phyloP scores from a whole-genome alignment of 2,797 vertebrate genomes.

The Peromyscus melanophrys region DNA sequence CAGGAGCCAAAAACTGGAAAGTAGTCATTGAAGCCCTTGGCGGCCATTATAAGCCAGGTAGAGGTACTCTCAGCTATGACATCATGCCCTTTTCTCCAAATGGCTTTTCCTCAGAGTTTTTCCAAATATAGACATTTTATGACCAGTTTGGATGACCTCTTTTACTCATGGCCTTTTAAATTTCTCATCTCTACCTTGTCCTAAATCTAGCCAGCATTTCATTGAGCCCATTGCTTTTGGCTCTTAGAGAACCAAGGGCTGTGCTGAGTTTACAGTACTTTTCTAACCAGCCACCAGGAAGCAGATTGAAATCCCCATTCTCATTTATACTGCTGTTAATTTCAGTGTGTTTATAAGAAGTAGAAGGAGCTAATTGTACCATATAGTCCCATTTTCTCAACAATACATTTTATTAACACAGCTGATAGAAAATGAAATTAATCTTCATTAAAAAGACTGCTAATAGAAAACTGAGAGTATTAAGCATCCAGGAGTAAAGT shows the following conservation, averaged over 20 bases:
- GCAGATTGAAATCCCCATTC: constrained; percentile 30
- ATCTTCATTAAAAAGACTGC: constrained; percentile 62
- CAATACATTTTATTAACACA: constrained; percentile 69
- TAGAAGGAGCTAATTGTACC: constrained; percentile 67
- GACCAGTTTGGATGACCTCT: too few relatives aligned
- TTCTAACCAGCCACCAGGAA: constrained; percentile 32
- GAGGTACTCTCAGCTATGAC: background rate
- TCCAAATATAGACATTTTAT: background rate
- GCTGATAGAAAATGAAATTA: constrained; percentile 66
- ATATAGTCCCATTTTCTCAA: constrained; percentile 66
- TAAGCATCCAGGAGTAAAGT: constrained; percentile 43
- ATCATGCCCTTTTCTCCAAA: accelerated
- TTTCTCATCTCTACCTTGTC: background rate
- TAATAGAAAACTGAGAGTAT: constrained; percentile 62
- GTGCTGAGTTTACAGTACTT: background rate
- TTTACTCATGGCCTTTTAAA: background rate
- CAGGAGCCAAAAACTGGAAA: background rate
- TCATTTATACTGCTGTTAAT: constrained; percentile 62
- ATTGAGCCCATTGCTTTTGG: background rate
- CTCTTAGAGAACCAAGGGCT: background rate
- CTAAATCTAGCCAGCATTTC: background rate
- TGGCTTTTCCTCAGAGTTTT: background rate
- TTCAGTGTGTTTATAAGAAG: constrained; percentile 67
- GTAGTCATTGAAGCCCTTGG: background rate
- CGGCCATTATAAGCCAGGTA: background rate